These are phyloP conservation scores for Caenorhabditis afra DNA, from an alignment of 2,888 invertebrate species.

Conservation along the genomic window DNA sequence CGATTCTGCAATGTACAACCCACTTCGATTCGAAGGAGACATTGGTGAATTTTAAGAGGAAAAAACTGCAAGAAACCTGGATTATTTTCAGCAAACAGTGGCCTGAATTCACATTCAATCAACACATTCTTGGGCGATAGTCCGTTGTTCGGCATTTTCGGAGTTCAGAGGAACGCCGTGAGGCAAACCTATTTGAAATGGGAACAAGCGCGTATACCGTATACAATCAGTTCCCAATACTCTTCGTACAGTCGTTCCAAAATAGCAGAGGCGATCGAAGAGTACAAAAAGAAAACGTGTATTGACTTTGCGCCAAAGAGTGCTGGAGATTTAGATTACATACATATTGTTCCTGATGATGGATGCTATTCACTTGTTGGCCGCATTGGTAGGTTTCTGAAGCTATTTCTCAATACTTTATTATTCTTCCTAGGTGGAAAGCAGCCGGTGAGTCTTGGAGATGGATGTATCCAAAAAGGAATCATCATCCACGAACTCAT, in stretches of 20 bases:
- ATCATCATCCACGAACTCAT: slow-evolving; percentile 81
- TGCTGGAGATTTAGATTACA: slow-evolving; percentile 77
- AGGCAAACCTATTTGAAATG: slow-evolving; percentile 78
- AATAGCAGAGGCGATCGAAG: slow-evolving; percentile 78
- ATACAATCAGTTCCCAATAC: slow-evolving; percentile 79
- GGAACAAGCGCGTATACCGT: slow-evolving; percentile 78
- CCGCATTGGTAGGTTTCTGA: slow-evolving; percentile 68
- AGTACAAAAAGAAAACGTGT: slow-evolving; percentile 76
- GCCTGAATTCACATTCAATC: slow-evolving; percentile 71
- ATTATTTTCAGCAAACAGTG: slow-evolving; percentile 73
- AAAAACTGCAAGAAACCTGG: slow-evolving; percentile 10
- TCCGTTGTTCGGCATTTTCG: slow-evolving; percentile 68
- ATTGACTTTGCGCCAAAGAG: slow-evolving; percentile 78
- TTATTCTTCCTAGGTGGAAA: slow-evolving; percentile 76
- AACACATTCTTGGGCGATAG: slow-evolving; percentile 68
- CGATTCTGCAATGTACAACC: slow-evolving; percentile 79
- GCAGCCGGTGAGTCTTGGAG: slow-evolving; percentile 80
- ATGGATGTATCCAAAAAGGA: slow-evolving; percentile 80
- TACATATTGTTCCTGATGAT: slow-evolving; percentile 80
- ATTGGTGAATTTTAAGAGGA: slow-evolving; percentile 67
- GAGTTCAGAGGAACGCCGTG: slow-evolving; percentile 77
- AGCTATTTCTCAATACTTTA: neutral
- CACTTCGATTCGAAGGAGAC: slow-evolving; percentile 78
- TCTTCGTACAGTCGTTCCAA: slow-evolving; percentile 75
- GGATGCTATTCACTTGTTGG: slow-evolving; percentile 80